Evolutionary conservation across 2,113 vertebrate species (phyloP), one percentile per base, ranked within the genome.

Genomic region (Peromyscus leucopus): DNA sequence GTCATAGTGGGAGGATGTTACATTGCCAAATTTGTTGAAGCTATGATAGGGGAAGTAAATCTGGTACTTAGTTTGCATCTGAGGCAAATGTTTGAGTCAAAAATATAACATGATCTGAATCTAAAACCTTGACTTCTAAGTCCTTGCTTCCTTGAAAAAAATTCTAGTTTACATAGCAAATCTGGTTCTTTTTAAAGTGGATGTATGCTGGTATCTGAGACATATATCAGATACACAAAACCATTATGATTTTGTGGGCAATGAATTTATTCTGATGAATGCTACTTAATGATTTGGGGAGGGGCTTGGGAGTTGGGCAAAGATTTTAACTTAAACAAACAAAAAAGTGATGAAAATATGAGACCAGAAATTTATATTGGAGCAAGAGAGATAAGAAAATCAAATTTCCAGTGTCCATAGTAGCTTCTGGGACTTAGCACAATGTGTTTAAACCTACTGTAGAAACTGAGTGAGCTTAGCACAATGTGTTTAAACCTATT

Each of bases 121-220:
- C 26, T 42, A 87, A 46, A 63, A n/a, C 28, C 26, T 26, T 67
- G 67, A 71, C 46, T 65, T 9, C 7, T 80, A 63, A 28, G 15
- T n/a, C 51, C 36, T 6, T 33, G 3, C 5, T 42, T 87, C 71
- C 5, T 55, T 83, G 55, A 89, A 79, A 89, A 75, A 42, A 2
- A 12, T 67, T 86, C 51, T 55, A 42, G 75, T 90, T 94, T 88
- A 74, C 13, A 24, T 39, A 69, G 7, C 42, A n/a, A 0, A 7
- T 24, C 59, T 61, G 85, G 92, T 63, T 26, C 36, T 8, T n/a
- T 82, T 90, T 48, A 39, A 95, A 94, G 57, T 92, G 46, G 87
- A 71, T 59, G 22, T 11, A 84, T 31, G 36, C n/a, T 75, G 55
- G 61, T 74, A 93, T 80, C 31, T 79, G 82, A 75, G 33, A 89